phyloP scores from a whole-genome alignment of 2,797 vertebrate species.

The Pampus argenteus region DNA sequence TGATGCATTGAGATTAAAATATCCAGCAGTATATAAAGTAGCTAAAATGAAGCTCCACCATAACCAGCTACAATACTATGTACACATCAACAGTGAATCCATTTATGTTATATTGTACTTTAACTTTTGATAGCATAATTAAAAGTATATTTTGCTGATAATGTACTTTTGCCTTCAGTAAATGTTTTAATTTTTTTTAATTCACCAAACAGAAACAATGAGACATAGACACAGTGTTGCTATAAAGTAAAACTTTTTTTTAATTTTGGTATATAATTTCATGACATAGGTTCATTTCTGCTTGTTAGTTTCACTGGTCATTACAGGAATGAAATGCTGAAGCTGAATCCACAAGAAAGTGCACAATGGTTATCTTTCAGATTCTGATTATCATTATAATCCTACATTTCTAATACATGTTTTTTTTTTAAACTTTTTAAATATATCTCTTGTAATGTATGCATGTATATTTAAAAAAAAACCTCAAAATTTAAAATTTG shows the following conservation, averaged over 20 bases:
- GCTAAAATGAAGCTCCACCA: background rate
- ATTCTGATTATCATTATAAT: slow-evolving; percentile 65
- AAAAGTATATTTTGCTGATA: too few species aligned
- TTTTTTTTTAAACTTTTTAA: slow-evolving; percentile 8
- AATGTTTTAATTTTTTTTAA: background rate
- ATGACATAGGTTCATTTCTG: slow-evolving; percentile 60
- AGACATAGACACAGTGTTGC: slow-evolving; percentile 28
- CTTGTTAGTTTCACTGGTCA: slow-evolving; percentile 65
- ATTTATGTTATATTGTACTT: too few species aligned
- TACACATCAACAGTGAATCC: too few species aligned
- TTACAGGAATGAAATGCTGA: slow-evolving; percentile 73
- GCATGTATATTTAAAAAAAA: slow-evolving; percentile 77
- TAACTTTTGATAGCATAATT: too few species aligned
- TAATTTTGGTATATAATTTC: slow-evolving; percentile 76
- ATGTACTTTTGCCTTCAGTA: too few species aligned
- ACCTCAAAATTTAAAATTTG: slow-evolving; percentile 57
- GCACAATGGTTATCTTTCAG: slow-evolving; percentile 56
- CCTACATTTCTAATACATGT: slow-evolving; percentile 55
- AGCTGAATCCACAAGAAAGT: slow-evolving; percentile 68
- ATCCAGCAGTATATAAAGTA: too few species aligned
- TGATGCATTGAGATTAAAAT: too few species aligned
- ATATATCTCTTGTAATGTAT: slow-evolving; percentile 53
- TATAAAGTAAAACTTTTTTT: slow-evolving; percentile 84
- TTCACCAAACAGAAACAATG: slow-evolving; percentile 1
- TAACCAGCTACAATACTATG: too few species aligned